Percentiles rank a stretch among this genome's conserved stretches.
These are phyloP conservation scores for Lithophane semibrunnea DNA, from an alignment of 2,888 invertebrate species.

Conservation along the genomic window DNA sequence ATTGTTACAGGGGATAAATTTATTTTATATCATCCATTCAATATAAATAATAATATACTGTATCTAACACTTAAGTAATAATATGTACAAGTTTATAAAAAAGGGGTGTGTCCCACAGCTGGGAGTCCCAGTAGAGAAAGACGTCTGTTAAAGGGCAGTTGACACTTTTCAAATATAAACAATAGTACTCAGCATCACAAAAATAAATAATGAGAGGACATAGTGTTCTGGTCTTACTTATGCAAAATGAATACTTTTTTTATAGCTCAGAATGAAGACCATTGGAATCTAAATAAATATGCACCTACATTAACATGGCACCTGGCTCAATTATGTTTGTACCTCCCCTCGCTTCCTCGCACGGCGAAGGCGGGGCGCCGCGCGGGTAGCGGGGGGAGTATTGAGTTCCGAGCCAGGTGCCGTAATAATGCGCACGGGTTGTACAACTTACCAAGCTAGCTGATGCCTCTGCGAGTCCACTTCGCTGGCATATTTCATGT, in stretches of 20 bases:
- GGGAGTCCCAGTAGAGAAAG: too few relatives aligned
- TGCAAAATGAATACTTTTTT: background rate
- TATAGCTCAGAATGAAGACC: background rate
- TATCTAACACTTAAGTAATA: too few relatives aligned
- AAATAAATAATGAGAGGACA: background rate
- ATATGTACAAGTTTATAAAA: too few relatives aligned
- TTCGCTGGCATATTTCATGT: conserved; percentile 91
- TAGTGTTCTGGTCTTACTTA: background rate
- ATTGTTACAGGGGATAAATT: too few relatives aligned
- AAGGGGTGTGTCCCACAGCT: background rate
- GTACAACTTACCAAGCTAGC: conserved; percentile 89
- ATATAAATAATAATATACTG: too few relatives aligned
- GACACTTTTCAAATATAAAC: background rate
- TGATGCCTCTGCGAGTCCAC: conserved; percentile 93
- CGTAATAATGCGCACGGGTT: too few relatives aligned
- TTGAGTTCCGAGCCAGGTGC: too few relatives aligned
- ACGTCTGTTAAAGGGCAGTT: background rate
- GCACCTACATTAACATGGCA: conserved; percentile 1
- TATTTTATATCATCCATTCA: too few relatives aligned
- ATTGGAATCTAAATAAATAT: background rate
- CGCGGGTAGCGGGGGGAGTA: too few relatives aligned
- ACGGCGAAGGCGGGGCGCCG: too few relatives aligned
- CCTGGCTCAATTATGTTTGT: too few relatives aligned
- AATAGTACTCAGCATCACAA: background rate
- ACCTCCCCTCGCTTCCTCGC: too few relatives aligned